Percentiles rank a stretch among this genome's conserved stretches.
Evolutionary conservation across 2,888 invertebrate species (phyloP).

Genomic region (Diploptera punctata): DNA sequence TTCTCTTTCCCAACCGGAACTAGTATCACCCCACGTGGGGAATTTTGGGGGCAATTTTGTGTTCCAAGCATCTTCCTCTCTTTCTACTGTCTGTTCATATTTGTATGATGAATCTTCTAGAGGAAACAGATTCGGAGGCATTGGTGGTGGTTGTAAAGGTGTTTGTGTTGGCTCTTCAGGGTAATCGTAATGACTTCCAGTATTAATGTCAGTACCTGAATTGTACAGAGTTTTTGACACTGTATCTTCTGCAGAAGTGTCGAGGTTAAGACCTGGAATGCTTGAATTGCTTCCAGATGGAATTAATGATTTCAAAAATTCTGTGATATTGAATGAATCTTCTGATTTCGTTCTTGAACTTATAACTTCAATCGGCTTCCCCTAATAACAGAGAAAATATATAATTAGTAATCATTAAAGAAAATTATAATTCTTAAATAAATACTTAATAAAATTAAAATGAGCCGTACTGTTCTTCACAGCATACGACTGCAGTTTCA

Average conservation of each 20-base stretch:
- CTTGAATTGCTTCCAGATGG: constrained; percentile 19
- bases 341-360: constrained; percentile 59
- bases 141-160: constrained; percentile 43
- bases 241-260: constrained; percentile 8
- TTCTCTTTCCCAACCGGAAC: constrained; percentile 41
- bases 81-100: too few relatives aligned
- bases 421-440: too few relatives aligned
- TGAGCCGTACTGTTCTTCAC: too few relatives aligned
- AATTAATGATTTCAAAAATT: constrained; percentile 62
- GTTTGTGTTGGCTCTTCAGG: constrained; percentile 16
- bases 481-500: too few relatives aligned
- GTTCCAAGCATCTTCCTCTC: constrained; percentile 41
- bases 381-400: too few relatives aligned
- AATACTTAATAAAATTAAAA: too few relatives aligned
- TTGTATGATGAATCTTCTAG: constrained; percentile 26
- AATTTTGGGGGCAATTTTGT: constrained; percentile 55
- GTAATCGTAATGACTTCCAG: constrained; percentile 29
- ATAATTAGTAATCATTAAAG: too few relatives aligned
- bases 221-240: too few relatives aligned
- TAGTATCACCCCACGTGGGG: constrained; percentile 53
- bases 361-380: constrained; percentile 65
- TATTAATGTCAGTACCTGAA: neutral
- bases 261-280: constrained; percentile 26
- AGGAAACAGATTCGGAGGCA: constrained; percentile 43
- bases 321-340: constrained; percentile 62